A percentile compares a stretch with the other conserved stretches of the same genome.
Evolutionary conservation across 1,140 invertebrate species (phyloP).

Genomic region (Dysdera silvatica): DNA sequence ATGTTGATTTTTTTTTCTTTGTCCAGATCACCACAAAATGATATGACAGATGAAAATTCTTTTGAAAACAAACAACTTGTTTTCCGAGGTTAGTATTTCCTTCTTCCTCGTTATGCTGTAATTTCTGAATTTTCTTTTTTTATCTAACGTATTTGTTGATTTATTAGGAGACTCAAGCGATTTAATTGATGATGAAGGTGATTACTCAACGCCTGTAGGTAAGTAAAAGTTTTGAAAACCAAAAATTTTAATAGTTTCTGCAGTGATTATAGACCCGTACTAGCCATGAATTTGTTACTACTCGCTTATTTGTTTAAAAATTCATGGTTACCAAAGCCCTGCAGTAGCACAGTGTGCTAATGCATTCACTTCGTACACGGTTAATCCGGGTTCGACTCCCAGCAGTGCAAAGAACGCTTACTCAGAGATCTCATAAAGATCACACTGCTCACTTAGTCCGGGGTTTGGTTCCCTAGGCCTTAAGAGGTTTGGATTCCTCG

Average conservation of each 20-base stretch:
- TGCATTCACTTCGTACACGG: too few relatives aligned
- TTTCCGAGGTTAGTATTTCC: slow-evolving; percentile 9
- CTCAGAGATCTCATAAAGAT: too few relatives aligned
- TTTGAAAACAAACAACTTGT: slow-evolving; percentile 18
- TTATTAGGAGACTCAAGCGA: slow-evolving; percentile 81
- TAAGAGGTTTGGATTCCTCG: too few relatives aligned
- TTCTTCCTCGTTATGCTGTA: not conserved
- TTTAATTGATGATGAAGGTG: slow-evolving; percentile 65
- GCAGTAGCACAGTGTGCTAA: too few relatives aligned
- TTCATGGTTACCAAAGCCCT: too few relatives aligned
- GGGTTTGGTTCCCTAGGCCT: too few relatives aligned
- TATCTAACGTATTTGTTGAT: not conserved
- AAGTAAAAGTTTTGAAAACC: slow-evolving; percentile 23
- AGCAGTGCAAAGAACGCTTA: too few relatives aligned
- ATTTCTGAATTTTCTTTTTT: not conserved
- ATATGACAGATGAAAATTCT: slow-evolving; percentile 13
- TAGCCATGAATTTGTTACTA: not conserved
- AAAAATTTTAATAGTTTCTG: not conserved
- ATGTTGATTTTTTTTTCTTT: not conserved
- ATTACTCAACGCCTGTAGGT: slow-evolving; percentile 77
- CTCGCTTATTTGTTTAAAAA: not conserved
- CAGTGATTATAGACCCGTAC: not conserved
- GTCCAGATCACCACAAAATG: slow-evolving; percentile 17
- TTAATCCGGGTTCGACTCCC: too few relatives aligned
- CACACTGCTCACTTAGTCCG: too few relatives aligned